A percentile compares a stretch with the other conserved stretches of the same genome.
These are phyloP conservation scores for Hanleya hanleyi DNA, from an alignment of 2,888 invertebrate genomes.

Conservation along the genomic window DNA sequence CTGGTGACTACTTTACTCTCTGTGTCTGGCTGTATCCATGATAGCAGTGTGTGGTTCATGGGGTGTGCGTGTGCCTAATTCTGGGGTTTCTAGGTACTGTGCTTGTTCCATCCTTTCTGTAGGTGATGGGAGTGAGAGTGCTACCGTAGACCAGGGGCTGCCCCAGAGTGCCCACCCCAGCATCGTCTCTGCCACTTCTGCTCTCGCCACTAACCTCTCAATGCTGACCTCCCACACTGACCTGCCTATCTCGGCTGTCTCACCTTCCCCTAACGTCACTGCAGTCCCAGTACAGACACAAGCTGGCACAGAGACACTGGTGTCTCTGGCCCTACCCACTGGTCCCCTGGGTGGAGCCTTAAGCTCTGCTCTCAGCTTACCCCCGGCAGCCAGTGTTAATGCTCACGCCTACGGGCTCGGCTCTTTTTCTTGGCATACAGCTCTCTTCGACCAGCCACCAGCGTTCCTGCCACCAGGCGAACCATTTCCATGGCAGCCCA, in stretches of 20 bases:
- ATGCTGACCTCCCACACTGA: not conserved
- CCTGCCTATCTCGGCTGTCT: not conserved
- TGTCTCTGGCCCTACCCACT: not conserved
- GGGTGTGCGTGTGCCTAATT: too few relatives aligned
- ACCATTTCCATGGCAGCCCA: constrained; percentile 19
- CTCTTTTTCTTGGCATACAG: constrained; percentile 18
- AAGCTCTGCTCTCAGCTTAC: not conserved
- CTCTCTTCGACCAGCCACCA: constrained; percentile 23
- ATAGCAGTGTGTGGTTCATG: too few relatives aligned
- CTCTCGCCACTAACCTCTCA: not conserved
- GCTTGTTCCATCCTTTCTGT: not conserved
- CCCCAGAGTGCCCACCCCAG: not conserved
- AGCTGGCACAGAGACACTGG: not conserved
- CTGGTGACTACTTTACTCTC: too few relatives aligned
- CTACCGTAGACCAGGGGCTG: not conserved
- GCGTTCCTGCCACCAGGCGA: constrained; percentile 17
- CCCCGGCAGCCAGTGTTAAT: not conserved
- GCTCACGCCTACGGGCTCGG: not conserved
- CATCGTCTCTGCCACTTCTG: not conserved
- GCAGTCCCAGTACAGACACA: not conserved
- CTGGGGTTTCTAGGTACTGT: too few relatives aligned
- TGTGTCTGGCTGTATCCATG: too few relatives aligned
- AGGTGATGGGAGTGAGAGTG: not conserved
- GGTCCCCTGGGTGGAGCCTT: not conserved
- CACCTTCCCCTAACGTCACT: not conserved